Evolutionary conservation across 2,888 invertebrate genomes (phyloP).

Genomic region (Clanis bilineata): DNA sequence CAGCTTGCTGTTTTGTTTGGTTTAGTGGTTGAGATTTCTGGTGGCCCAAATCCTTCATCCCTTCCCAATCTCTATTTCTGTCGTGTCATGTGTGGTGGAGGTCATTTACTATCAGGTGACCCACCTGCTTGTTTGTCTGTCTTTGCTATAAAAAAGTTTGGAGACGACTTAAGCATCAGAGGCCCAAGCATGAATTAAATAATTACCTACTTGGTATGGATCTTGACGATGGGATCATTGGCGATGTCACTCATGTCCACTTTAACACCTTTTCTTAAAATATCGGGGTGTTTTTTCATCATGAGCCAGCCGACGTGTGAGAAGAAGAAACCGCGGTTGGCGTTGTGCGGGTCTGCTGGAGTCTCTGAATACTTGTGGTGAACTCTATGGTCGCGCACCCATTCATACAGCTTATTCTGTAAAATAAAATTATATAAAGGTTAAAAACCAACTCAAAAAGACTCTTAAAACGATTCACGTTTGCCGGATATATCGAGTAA

Average conservation of each 20-base stretch:
- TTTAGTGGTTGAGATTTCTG: too few species aligned
- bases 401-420: conserved; percentile 86
- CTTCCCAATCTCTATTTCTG: too few species aligned
- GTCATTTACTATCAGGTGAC: too few species aligned
- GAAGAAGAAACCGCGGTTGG: conserved; percentile 93
- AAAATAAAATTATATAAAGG: conserved; percentile 7
- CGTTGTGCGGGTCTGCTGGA: conserved; percentile 91
- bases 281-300: conserved; percentile 94
- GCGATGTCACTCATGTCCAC: conserved; percentile 92
- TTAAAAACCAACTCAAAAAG: too few species aligned
- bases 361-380: conserved; percentile 90
- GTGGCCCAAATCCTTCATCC: too few species aligned
- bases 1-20: too few species aligned
- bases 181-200: background rate
- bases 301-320: conserved; percentile 96
- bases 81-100: too few species aligned
- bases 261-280: conserved; percentile 87
- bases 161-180: too few species aligned
- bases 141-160: too few species aligned
- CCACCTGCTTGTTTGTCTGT: background rate
- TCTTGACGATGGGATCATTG: conserved; percentile 88
- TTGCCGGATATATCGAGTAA: too few species aligned
- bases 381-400: conserved; percentile 89
- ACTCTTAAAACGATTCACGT: too few species aligned
- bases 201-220: conserved; percentile 87